phyloP scores from a whole-genome alignment of 2,113 vertebrate genomes.

The Stictonetta naevosa region DNA sequence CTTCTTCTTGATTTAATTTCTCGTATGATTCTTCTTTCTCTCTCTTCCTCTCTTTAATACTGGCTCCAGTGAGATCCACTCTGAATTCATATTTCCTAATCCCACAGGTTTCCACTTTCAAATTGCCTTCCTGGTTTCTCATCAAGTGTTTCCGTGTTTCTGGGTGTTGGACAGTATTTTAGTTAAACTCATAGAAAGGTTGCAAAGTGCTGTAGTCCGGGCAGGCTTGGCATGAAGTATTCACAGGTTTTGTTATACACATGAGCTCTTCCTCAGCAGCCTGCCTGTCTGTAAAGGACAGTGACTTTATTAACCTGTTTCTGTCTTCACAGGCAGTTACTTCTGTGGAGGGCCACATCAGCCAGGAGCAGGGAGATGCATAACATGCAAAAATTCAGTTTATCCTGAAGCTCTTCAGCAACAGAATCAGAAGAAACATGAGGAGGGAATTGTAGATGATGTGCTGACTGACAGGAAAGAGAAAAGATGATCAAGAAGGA shows the following conservation, averaged over 20 bases:
- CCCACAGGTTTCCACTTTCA: not conserved
- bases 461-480: not conserved
- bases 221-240: not conserved
- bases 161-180: not conserved
- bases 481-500: not conserved
- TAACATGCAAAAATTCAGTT: not conserved
- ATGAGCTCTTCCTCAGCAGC: not conserved
- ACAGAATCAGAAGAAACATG: not conserved
- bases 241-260: not conserved
- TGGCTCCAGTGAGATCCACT: not conserved
- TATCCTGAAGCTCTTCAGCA: not conserved
- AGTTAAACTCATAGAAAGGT: not conserved
- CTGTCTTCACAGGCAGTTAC: not conserved
- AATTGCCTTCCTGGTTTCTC: not conserved
- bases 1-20: not conserved
- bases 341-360: not conserved
- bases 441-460: not conserved
- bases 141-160: not conserved
- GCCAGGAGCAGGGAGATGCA: not conserved
- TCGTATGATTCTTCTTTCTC: not conserved
- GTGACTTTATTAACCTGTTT: not conserved
- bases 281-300: not conserved
- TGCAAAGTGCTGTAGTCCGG: not conserved
- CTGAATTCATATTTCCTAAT: not conserved
- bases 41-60: not conserved